Percentiles rank a stretch among this genome's conserved stretches.
phyloP scores from a whole-genome alignment of 2,888 invertebrate species.

The Thecophora atra region DNA sequence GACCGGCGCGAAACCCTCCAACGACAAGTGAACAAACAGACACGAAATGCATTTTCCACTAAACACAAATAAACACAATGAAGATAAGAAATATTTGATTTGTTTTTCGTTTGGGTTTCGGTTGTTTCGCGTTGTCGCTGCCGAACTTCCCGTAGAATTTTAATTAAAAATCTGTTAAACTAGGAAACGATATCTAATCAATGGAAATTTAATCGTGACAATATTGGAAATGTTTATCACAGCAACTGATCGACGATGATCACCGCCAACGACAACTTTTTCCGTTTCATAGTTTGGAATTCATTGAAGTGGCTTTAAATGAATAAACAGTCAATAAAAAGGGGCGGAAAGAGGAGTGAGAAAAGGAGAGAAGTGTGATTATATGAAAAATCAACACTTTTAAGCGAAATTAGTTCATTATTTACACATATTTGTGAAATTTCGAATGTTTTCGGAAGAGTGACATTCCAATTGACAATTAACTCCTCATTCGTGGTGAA shows the following conservation, averaged over 20 bases:
- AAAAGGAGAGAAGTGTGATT: no score
- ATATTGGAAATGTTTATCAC: constrained; percentile 18
- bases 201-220: constrained; percentile 10
- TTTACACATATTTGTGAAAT: no score
- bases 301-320: neutral
- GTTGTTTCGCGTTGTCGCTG: no score
- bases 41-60: neutral
- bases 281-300: neutral
- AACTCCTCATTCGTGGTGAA: no score
- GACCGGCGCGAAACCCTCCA: neutral
- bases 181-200: constrained; percentile 22
- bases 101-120: no score
- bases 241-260: constrained; percentile 11
- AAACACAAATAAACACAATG: neutral
- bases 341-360: no score
- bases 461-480: no score
- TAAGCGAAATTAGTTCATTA: no score
- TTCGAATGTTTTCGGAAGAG: no score
- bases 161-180: constrained; percentile 19
- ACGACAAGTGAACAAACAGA: constrained; percentile 25
- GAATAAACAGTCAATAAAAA: neutral
- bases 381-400: no score
- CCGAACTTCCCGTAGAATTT: constrained; percentile 28
- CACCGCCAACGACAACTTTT: constrained; percentile 19
- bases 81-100: constrained; percentile 29